Base-by-base conservation (phyloP, 2,113 vertebrate species). In the Rhabdomys dilectus region DNA sequence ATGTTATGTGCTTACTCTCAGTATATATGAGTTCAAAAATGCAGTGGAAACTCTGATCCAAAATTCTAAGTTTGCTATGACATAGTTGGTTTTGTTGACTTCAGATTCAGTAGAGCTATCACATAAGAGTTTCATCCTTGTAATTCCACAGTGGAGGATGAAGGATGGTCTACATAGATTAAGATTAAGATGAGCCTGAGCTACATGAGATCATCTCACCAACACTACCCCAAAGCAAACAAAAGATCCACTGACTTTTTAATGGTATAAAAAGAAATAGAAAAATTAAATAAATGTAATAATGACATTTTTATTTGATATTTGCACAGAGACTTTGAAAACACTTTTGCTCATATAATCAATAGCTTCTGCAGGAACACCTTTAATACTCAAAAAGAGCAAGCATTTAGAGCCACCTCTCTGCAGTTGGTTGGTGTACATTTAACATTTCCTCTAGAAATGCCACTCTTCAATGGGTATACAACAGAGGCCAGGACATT, bases 261-360 rank as follows among this genome's bases (percentile, higher is more conserved):
- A 91, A 91, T 36, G 8, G 13, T 45, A 85, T 24, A 86, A 88
- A 91, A 90, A 86, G 21, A 88, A 45, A 94, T 16, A 84, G 7
- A 88, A 60, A 91, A 21, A 89, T 26, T 36, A 81, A 73, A 0
- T 48, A 9, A 86, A 96, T 72, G 64, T 89, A 93, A 93, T 70
- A 81, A 78, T 53, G 7, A 24, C 17, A 89, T 82, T 93, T 91
- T 93, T 31, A 81, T 85, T 90, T 45, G 19, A 76, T 34, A 77
- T 21, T 26, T 92, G n/a, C 26, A 92, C 76, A 89, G 91, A 96
- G 21, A 85, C 48, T 58, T 81, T 84, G 53, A 48, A 88, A 91
- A 84, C 3, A 95, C 0, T 48, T 66, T 80, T 91, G n/a, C 76
- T 88, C 10, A 26, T 82, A 68, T 56, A 75, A 87, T 82, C 87